Base-by-base conservation (phyloP, 2,888 invertebrate species). In the Lepidonotus clava region DNA sequence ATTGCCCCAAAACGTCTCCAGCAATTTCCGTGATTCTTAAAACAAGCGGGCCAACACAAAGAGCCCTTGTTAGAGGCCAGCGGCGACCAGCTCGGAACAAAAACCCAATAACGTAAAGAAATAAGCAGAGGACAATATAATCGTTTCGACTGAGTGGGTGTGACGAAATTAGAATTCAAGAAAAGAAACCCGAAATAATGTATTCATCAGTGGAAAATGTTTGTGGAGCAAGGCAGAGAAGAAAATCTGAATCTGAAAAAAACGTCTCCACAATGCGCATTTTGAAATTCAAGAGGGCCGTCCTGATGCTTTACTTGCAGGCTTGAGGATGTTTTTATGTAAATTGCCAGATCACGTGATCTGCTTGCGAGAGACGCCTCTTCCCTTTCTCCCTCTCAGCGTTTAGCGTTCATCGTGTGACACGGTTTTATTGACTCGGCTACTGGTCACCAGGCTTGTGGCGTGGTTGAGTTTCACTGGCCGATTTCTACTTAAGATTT, bases 381-480 rank as follows among this genome's bases (percentile, higher is more conserved):
- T 6, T 6, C 18, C 18, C 46, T 46, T 11, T 46, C 8, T 56
- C 8, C 56, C 56, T 56, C n/a, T n/a, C 8, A 46, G 56, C n/a
- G 56, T 56, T 56, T 56, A n/a, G n/a, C n/a, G n/a, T n/a, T n/a
- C n/a, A n/a, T n/a, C n/a, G 56, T 56, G 14, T 56, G 56, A 56
- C 56, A 56, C 46, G 18, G 18, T 46, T 56, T 56, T 56, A n/a
- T 56, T n/a, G n/a, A n/a, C n/a, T 56, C 56, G 8, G 14, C n/a
- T 56, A n/a, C 56, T n/a, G n/a, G 56, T 56, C 56, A 56, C 56
- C 56, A 56, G 56, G n/a, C n/a, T n/a, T n/a, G n/a, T n/a, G n/a
- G n/a, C n/a, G n/a, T n/a, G n/a, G n/a, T n/a, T n/a, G n/a, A n/a
- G n/a, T n/a, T n/a, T n/a, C n/a, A n/a, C n/a, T n/a, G n/a, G n/a